A percentile compares a stretch with the other conserved stretches of the same genome.
phyloP scores from a whole-genome alignment of 35 echinoderm and acorn worm species.

The Heliocidaris erythrogramma region DNA sequence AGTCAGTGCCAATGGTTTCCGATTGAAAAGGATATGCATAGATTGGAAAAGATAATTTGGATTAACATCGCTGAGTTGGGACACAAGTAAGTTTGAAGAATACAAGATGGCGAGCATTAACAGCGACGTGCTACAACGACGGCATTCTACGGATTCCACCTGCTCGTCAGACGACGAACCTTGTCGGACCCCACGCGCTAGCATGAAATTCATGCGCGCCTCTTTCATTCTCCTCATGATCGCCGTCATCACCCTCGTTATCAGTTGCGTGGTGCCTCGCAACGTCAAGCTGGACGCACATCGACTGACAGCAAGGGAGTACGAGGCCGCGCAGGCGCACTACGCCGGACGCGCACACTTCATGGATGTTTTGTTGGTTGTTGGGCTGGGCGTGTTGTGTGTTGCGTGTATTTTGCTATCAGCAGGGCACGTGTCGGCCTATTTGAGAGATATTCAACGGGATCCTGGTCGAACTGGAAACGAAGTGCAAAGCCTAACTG shows the following conservation, averaged over 20 bases:
- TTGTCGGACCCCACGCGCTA: neutral
- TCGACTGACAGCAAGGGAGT: slow-evolving; percentile 37
- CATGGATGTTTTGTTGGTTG: slow-evolving; percentile 41
- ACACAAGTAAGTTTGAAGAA: neutral
- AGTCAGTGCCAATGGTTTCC: too few relatives aligned
- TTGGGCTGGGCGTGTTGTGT: slow-evolving; percentile 33
- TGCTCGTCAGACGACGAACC: neutral
- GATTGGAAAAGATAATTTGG: neutral
- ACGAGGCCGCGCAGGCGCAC: slow-evolving; percentile 36
- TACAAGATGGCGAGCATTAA: neutral
- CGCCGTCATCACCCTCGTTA: neutral
- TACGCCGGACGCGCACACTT: slow-evolving; percentile 7
- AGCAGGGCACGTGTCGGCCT: slow-evolving; percentile 3
- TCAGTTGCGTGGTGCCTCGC: slow-evolving; percentile 17
- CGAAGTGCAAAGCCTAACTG: neutral
- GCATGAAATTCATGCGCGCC: neutral
- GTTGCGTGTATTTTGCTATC: slow-evolving; percentile 15
- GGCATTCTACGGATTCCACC: neutral
- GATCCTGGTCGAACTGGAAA: neutral
- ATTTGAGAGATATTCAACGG: neutral
- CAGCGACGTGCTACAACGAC: neutral
- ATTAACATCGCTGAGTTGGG: neutral
- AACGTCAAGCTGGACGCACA: slow-evolving; percentile 26
- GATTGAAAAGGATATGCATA: neutral
- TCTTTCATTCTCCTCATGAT: neutral